Percentiles rank a stretch among this genome's conserved stretches.
Conservation (phyloP, 1,140 invertebrate genomes). For the Ceratitis capitata region DNA sequence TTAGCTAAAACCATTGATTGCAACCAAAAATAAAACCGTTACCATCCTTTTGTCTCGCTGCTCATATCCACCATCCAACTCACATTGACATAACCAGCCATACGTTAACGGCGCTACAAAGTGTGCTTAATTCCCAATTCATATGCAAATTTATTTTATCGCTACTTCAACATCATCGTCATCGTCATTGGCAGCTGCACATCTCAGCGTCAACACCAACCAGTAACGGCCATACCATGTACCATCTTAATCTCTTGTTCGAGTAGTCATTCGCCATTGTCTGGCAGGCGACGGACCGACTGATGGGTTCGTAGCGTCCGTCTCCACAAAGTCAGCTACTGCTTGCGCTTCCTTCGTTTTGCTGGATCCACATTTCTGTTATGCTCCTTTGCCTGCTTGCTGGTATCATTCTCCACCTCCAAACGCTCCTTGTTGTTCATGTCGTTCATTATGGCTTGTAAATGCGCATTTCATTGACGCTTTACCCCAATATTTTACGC, state of each 20-base stretch:
- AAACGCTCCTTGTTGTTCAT: background rate
- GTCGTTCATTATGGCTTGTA: slow-evolving; percentile 38
- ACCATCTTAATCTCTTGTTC: background rate
- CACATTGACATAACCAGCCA: background rate
- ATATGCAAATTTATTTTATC: slow-evolving; percentile 48
- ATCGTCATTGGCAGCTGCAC: slow-evolving; percentile 23
- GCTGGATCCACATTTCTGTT: background rate
- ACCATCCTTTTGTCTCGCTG: background rate
- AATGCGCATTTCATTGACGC: slow-evolving; percentile 39
- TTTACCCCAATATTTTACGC: slow-evolving; percentile 25
- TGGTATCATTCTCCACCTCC: background rate
- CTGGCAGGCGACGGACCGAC: background rate
- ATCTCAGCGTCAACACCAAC: background rate
- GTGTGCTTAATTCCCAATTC: slow-evolving; percentile 46
- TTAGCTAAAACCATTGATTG: slow-evolving; percentile 3
- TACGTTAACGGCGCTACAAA: slow-evolving; percentile 38
- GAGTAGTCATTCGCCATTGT: background rate
- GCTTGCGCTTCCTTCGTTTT: background rate
- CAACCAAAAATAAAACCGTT: background rate
- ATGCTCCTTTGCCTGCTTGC: background rate
- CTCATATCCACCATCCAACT: background rate
- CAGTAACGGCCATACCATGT: background rate
- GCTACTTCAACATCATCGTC: slow-evolving; percentile 38
- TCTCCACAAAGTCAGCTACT: background rate
- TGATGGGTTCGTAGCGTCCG: too few species aligned